Conservation (phyloP, 2,888 invertebrate genomes). For the Microctonus aethiopoides region DNA sequence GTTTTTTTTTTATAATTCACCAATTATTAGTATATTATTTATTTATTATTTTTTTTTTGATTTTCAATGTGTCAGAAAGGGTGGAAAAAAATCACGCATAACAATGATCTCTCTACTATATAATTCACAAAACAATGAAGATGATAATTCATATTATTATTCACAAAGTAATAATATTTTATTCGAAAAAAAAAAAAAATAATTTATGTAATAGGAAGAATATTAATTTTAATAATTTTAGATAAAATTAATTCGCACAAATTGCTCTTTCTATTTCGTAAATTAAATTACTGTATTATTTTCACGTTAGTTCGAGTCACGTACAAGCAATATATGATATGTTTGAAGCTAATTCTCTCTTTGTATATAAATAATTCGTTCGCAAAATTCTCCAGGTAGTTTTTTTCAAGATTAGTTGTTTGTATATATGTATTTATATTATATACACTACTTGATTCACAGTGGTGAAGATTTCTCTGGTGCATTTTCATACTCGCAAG, state of each 20-base stretch:
- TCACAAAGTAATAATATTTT: no score
- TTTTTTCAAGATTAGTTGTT: slow-evolving; percentile 1
- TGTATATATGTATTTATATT: not conserved
- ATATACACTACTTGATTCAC: not conserved
- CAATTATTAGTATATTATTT: no score
- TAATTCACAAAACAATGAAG: no score
- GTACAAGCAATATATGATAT: not conserved
- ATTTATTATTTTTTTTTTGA: no score
- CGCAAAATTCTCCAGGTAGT: slow-evolving; percentile 13
- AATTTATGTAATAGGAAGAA: no score
- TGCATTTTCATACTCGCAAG: slow-evolving; percentile 19
- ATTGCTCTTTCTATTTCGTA: not conserved
- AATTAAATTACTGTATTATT: not conserved
- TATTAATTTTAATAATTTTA: no score
- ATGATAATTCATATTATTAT: no score
- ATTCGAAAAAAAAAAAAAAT: no score
- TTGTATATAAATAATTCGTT: not conserved
- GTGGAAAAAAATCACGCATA: no score
- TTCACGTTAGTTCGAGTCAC: not conserved
- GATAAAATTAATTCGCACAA: not conserved
- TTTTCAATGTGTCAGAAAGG: no score
- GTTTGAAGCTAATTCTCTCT: not conserved
- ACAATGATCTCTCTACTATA: no score
- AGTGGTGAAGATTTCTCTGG: not conserved
- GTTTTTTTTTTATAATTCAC: no score